phyloP scores from a whole-genome alignment of 1,140 invertebrate species.

The Drosophila dunni region DNA sequence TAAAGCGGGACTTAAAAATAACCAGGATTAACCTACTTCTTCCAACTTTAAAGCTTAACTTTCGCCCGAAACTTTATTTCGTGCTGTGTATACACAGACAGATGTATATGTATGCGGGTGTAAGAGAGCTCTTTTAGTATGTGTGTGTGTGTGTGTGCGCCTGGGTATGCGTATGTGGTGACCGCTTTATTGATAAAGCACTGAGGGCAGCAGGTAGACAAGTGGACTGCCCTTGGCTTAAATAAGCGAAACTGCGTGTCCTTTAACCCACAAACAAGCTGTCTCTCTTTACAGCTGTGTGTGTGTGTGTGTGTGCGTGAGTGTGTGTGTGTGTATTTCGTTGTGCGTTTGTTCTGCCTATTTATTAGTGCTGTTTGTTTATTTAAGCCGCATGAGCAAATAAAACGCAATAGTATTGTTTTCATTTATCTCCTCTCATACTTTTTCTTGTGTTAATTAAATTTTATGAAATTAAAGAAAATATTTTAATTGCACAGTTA shows the following conservation, averaged over 20 bases:
- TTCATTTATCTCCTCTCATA: conserved; percentile 25
- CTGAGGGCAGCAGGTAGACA: conserved; percentile 6
- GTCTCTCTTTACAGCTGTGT: conserved; percentile 37
- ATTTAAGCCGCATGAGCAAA: conserved; percentile 58
- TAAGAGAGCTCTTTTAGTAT: not conserved
- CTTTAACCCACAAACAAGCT: conserved; percentile 33
- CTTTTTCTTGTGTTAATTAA: conserved; percentile 62
- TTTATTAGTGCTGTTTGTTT: conserved; percentile 53
- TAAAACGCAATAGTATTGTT: conserved; percentile 25
- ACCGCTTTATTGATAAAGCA: conserved; percentile 32
- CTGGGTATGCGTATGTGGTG: not conserved
- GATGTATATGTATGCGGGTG: not conserved
- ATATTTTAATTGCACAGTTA: conserved; percentile 70
- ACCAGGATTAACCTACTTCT: too few species aligned
- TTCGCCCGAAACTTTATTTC: too few species aligned
- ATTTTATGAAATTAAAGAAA: conserved; percentile 72
- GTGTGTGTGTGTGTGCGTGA: not conserved
- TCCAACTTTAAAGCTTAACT: too few species aligned
- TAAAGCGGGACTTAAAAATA: too few species aligned
- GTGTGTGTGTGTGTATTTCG: conserved; percentile 19
- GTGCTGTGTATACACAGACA: not conserved
- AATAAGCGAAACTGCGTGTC: conserved; percentile 38
- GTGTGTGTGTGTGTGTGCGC: not conserved
- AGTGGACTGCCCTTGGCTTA: conserved; percentile 35
- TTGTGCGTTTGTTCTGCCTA: conserved; percentile 12